Evolutionary conservation across 2,113 vertebrate species (phyloP).

Genomic region (Mohoua ochrocephala): DNA sequence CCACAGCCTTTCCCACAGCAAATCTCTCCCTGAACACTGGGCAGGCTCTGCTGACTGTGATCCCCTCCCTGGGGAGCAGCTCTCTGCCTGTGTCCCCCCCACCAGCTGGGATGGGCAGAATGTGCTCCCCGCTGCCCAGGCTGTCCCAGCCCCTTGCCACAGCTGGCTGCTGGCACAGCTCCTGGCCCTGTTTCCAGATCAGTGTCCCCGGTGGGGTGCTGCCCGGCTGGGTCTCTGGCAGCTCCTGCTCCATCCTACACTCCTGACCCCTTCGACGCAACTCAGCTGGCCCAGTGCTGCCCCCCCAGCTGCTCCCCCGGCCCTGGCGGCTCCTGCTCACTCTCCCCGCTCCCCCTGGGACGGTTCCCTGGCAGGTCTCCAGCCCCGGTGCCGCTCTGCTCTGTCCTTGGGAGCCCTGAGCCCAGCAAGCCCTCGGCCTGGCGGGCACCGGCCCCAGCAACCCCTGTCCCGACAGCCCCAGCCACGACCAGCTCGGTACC

Average conservation of each 20-base stretch:
- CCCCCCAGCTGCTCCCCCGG: not conserved
- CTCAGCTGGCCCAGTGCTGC: not conserved
- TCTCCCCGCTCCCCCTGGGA: not conserved
- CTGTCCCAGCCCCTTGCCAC: not conserved
- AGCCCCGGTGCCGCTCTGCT: not conserved
- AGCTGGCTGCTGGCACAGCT: not conserved
- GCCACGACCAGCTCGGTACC: accelerated
- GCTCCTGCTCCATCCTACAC: not conserved
- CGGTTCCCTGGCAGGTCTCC: not conserved
- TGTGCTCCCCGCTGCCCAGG: not conserved
- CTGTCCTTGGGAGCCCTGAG: not conserved
- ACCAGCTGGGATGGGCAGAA: not conserved
- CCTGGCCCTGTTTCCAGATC: not conserved
- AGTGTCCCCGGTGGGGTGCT: not conserved
- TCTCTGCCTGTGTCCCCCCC: not conserved
- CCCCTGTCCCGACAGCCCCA: not conserved
- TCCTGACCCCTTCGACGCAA: constrained; percentile 42
- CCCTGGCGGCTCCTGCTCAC: not conserved
- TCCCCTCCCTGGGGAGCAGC: not conserved
- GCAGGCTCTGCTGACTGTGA: accelerated
- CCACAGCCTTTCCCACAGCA: not conserved
- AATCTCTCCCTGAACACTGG: accelerated
- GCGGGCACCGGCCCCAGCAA: accelerated
- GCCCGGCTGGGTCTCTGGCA: constrained; percentile 35
- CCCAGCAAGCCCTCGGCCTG: not conserved